Conservation (phyloP, 2,113 vertebrate genomes). For the Daubentonia madagascariensis region DNA sequence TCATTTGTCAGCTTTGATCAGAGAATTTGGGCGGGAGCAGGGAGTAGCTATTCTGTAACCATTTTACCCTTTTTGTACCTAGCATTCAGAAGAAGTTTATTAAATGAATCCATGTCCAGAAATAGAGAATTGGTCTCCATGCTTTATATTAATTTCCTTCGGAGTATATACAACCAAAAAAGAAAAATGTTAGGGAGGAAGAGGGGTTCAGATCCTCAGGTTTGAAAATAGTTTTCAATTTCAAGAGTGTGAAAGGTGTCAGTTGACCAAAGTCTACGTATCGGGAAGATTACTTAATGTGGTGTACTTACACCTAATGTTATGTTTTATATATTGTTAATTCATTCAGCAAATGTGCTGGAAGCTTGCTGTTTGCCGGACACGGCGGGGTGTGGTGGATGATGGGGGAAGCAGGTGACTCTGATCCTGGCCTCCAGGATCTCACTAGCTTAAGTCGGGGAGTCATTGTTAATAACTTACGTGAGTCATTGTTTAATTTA, state of each 20-base stretch:
- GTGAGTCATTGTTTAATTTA: background rate
- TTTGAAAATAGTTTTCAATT: conserved; percentile 14
- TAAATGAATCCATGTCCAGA: background rate
- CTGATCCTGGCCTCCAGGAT: background rate
- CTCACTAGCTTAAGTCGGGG: background rate
- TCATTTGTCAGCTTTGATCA: background rate
- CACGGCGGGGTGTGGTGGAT: background rate
- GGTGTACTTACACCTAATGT: background rate
- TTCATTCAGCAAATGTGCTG: background rate
- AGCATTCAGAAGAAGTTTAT: background rate
- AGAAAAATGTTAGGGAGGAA: background rate
- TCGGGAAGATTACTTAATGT: background rate
- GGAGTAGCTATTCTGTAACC: background rate
- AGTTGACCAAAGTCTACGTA: background rate
- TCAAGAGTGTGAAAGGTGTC: background rate
- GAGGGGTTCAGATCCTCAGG: background rate
- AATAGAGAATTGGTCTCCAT: background rate
- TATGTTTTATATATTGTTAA: background rate
- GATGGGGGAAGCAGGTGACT: background rate
- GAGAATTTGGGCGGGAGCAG: background rate
- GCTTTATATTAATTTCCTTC: background rate
- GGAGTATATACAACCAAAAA: background rate
- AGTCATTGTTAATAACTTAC: background rate
- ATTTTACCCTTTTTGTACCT: background rate
- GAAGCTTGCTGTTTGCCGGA: background rate